These are phyloP conservation scores for Notothenia rossii DNA, from an alignment of 2,113 vertebrate species.

Conservation along the genomic window DNA sequence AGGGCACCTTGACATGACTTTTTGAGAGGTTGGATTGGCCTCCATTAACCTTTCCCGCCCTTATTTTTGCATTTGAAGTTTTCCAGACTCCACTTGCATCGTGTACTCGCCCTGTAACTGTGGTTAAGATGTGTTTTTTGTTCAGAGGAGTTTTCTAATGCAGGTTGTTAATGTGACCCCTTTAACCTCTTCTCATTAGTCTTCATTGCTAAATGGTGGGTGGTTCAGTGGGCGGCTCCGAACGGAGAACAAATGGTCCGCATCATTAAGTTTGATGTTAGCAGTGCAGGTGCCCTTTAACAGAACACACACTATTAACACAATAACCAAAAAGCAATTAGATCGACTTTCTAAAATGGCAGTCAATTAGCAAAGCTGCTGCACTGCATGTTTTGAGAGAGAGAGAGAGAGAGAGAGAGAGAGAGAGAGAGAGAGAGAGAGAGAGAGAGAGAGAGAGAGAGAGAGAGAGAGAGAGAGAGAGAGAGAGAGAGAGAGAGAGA, in stretches of 20 bases:
- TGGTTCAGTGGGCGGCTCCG: slow-evolving; percentile 23
- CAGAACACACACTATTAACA: slow-evolving; percentile 68
- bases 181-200: slow-evolving; percentile 73
- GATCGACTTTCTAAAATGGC: slow-evolving; percentile 79
- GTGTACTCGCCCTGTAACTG: not conserved
- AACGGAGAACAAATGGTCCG: slow-evolving; percentile 55
- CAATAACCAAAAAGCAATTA: slow-evolving; percentile 80
- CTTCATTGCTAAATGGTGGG: slow-evolving; percentile 56
- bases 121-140: slow-evolving; percentile 6
- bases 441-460: too few species aligned
- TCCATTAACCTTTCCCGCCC: not conserved
- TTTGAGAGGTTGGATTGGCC: not conserved
- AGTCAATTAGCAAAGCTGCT: slow-evolving; percentile 71
- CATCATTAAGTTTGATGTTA: slow-evolving; percentile 56
- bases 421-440: slow-evolving; percentile 2
- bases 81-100: not conserved
- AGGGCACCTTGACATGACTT: not conserved
- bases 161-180: slow-evolving; percentile 65
- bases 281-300: slow-evolving; percentile 65
- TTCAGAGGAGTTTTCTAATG: slow-evolving; percentile 19
- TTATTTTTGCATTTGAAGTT: not conserved
- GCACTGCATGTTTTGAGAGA: too few species aligned
- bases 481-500: too few species aligned
- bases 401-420: slow-evolving; percentile 12
- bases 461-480: too few species aligned